These are phyloP conservation scores for Empidonax traillii DNA, from an alignment of 2,113 vertebrate species.

Conservation along the genomic window DNA sequence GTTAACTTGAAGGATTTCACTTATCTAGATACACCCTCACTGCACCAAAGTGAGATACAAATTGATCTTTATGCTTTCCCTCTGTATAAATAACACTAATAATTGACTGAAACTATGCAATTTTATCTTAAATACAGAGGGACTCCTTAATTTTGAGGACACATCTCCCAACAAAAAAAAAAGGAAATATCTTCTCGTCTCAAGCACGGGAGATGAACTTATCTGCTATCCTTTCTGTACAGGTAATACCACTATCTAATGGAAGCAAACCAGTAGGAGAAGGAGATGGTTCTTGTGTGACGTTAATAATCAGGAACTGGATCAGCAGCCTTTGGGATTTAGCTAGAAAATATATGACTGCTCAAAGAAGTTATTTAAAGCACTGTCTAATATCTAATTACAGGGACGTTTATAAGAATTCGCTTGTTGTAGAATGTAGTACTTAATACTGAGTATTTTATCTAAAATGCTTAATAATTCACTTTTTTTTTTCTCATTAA, in stretches of 20 bases:
- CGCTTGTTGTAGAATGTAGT: constrained; percentile 55
- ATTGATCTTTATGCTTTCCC: background rate
- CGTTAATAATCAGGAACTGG: constrained; percentile 52
- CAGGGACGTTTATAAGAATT: constrained; percentile 60
- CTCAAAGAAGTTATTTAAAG: constrained; percentile 58
- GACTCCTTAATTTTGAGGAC: background rate
- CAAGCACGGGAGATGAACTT: background rate
- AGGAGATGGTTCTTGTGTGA: constrained; percentile 6
- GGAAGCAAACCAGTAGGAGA: constrained; percentile 38
- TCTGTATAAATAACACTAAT: background rate
- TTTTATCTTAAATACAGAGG: background rate
- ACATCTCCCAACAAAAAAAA: background rate
- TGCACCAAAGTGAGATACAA: background rate
- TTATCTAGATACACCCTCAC: background rate
- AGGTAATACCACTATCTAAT: background rate
- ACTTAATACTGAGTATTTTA: constrained; percentile 14
- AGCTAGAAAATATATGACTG: constrained; percentile 57
- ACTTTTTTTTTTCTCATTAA: background rate
- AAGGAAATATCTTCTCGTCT: background rate
- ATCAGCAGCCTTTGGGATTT: constrained; percentile 53
- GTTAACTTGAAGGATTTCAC: constrained; percentile 15
- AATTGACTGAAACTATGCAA: constrained; percentile 4
- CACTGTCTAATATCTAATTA: constrained; percentile 70
- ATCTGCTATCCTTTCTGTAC: background rate
- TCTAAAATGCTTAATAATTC: background rate